Evolutionary conservation across 2,797 vertebrate species (phyloP).

Genomic region (Lindbergichthys nudifrons): DNA sequence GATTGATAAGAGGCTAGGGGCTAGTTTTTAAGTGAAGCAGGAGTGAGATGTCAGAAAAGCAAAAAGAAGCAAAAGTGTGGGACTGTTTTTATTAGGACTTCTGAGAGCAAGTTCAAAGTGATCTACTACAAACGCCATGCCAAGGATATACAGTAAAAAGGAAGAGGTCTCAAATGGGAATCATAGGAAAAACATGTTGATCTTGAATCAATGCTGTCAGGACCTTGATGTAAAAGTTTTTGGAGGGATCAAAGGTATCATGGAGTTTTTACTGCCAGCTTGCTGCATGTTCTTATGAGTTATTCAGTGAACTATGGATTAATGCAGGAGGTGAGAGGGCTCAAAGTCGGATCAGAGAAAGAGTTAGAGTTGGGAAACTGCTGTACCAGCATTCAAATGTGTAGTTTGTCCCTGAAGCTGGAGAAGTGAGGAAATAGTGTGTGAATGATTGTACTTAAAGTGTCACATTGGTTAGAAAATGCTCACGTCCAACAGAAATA

Average conservation of each 20-base stretch:
- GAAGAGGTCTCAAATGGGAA: conserved; percentile 30
- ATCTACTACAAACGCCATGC: conserved; percentile 25
- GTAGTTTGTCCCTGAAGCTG: conserved; percentile 17
- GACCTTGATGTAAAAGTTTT: conserved; percentile 63
- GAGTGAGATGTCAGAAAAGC: conserved; percentile 7
- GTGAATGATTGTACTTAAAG: background rate
- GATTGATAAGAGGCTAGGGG: conserved; percentile 9
- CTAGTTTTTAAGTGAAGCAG: conserved; percentile 11
- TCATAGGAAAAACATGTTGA: conserved; percentile 52
- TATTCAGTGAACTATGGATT: conserved; percentile 69
- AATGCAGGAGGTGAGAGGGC: conserved; percentile 41
- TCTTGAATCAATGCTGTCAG: conserved; percentile 45
- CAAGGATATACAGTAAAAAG: conserved; percentile 33
- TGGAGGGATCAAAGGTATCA: conserved; percentile 53
- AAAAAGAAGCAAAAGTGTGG: conserved; percentile 15
- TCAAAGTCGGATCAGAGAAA: conserved; percentile 11
- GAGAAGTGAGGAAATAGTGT: background rate
- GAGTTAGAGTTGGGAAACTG: conserved; percentile 9
- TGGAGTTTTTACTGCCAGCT: conserved; percentile 30
- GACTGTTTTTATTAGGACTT: conserved; percentile 22
- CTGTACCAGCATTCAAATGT: background rate
- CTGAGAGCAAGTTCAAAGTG: conserved; percentile 28
- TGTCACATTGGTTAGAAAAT: conserved; percentile 19
- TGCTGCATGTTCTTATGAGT: conserved; percentile 65
- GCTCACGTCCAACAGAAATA: background rate